Conservation (phyloP, 2,888 invertebrate genomes). For the Stratiomys singularior region DNA sequence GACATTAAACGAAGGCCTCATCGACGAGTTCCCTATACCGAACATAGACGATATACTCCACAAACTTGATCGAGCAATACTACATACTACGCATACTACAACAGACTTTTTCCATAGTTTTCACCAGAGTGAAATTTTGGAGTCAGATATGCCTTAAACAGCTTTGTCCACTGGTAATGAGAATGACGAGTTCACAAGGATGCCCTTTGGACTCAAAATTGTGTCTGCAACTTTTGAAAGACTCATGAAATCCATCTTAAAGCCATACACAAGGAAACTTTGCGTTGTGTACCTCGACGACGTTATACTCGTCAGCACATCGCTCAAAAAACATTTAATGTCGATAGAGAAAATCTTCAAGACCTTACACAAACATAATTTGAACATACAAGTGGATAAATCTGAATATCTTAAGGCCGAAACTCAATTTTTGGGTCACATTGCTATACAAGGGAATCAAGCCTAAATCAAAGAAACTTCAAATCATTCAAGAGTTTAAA, state of each 20-base stretch:
- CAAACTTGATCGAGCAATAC: neutral
- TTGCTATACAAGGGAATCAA: too few species aligned
- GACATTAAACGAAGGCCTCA: neutral
- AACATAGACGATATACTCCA: neutral
- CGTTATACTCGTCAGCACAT: neutral
- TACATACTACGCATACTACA: too few species aligned
- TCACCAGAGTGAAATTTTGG: neutral
- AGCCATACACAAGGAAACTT: neutral
- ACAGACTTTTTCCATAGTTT: neutral
- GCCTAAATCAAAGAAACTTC: too few species aligned
- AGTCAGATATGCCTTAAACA: neutral
- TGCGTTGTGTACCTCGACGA: neutral
- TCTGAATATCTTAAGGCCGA: too few species aligned
- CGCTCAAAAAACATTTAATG: too few species aligned
- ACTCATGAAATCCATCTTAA: neutral
- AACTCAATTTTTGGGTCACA: too few species aligned
- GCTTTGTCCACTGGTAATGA: neutral
- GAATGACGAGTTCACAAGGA: neutral
- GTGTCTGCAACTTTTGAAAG: neutral
- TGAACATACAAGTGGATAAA: neutral
- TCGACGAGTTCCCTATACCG: neutral
- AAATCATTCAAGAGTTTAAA: too few species aligned
- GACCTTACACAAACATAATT: neutral
- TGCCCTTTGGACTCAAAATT: conserved; percentile 5
- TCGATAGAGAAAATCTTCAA: too few species aligned